These are phyloP conservation scores for Bombylius discolor DNA, from an alignment of 2,888 invertebrate species.

Conservation along the genomic window DNA sequence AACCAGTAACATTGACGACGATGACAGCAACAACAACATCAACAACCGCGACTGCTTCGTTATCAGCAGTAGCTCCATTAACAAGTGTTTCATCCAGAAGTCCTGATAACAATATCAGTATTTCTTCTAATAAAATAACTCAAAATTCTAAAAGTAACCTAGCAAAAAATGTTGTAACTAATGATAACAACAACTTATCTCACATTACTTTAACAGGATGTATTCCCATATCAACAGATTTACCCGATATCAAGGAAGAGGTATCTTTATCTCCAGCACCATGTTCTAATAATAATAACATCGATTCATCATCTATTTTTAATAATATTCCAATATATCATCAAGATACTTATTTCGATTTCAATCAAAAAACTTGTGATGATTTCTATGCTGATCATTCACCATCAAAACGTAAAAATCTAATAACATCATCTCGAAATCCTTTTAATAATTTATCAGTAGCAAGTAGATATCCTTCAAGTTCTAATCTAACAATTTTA, in stretches of 20 bases:
- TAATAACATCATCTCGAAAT: constrained; percentile 1
- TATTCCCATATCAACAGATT: constrained; percentile 5
- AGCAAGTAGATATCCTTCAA: constrained; percentile 14
- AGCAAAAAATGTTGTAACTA: background rate
- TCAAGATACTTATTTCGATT: background rate
- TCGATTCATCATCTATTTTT: background rate
- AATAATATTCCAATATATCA: background rate
- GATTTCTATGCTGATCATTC: constrained; percentile 1
- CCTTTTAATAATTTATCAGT: constrained; percentile 10
- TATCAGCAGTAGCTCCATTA: background rate
- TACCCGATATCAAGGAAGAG: constrained; percentile 16
- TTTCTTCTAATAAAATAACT: background rate
- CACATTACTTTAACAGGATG: background rate
- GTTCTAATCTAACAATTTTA: constrained; percentile 14
- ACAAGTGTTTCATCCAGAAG: background rate
- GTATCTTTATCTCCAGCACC: background rate
- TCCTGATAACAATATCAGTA: background rate
- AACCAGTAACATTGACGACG: too few relatives aligned
- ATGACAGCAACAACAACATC: too few relatives aligned
- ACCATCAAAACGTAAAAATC: background rate
- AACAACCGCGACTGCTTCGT: background rate
- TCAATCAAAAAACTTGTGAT: background rate
- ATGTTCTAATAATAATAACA: background rate
- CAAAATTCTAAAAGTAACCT: background rate
- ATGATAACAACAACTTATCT: constrained; percentile 8